Evolutionary conservation across 2,797 vertebrate genomes (phyloP).

Genomic region (Dallia pectoralis): DNA sequence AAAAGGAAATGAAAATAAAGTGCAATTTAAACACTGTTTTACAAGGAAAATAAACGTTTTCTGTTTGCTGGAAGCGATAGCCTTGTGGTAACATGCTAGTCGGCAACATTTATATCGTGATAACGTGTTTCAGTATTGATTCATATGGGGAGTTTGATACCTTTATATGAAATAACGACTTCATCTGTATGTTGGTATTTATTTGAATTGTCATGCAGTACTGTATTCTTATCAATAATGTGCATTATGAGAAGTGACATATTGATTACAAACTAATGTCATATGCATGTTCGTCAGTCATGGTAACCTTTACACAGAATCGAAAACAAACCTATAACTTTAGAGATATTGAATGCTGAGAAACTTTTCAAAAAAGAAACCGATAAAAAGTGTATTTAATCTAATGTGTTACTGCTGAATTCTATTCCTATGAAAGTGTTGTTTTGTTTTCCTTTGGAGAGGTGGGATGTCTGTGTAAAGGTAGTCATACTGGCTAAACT

Average conservation of each 20-base stretch:
- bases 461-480: slow-evolving; percentile 84
- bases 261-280: slow-evolving; percentile 89
- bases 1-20: slow-evolving; percentile 62
- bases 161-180: slow-evolving; percentile 88
- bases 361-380: slow-evolving; percentile 29
- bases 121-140: slow-evolving; percentile 97
- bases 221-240: slow-evolving; percentile 92
- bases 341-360: slow-evolving; percentile 34
- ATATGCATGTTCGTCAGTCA: slow-evolving; percentile 93
- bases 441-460: slow-evolving; percentile 78
- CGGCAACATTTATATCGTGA: slow-evolving; percentile 87
- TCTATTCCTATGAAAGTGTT: slow-evolving; percentile 72
- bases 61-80: slow-evolving; percentile 97
- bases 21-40: slow-evolving; percentile 79
- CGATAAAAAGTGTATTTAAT: slow-evolving; percentile 50
- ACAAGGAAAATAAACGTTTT: slow-evolving; percentile 75
- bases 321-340: slow-evolving; percentile 73
- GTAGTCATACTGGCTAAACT: slow-evolving; percentile 86
- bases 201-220: slow-evolving; percentile 96
- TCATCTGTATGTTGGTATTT: slow-evolving; percentile 95
- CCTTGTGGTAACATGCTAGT: slow-evolving; percentile 86
- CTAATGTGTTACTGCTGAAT: slow-evolving; percentile 72
- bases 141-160: slow-evolving; percentile 90
- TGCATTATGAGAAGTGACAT: slow-evolving; percentile 93
- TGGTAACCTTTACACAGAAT: slow-evolving; percentile 91